A percentile compares a stretch with the other conserved stretches of the same genome.
These are phyloP conservation scores for Phoenicopterus ruber DNA, from an alignment of 2,113 vertebrate species.

Conservation along the genomic window DNA sequence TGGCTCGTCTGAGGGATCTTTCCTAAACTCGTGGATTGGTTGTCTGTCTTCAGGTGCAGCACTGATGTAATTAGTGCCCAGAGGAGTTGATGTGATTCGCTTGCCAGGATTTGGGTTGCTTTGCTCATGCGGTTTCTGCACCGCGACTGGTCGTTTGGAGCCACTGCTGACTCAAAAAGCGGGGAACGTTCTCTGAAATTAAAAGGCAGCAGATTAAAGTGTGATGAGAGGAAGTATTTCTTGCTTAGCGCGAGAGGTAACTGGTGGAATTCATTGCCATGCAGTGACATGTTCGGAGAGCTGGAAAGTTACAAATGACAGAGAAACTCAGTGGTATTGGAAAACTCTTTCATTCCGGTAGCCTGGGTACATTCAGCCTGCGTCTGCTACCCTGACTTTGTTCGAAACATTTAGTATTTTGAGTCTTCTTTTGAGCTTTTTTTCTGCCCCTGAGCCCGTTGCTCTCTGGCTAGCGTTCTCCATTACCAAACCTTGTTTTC, in stretches of 20 bases:
- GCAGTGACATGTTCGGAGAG: neutral
- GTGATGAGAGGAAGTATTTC: neutral
- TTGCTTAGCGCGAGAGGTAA: neutral
- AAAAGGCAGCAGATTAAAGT: neutral
- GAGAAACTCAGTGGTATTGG: slow-evolving; percentile 38
- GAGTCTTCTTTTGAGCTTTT: neutral
- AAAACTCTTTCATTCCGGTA: slow-evolving; percentile 77
- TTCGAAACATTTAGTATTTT: neutral
- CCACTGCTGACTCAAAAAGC: neutral
- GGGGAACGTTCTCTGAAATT: neutral
- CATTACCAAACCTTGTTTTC: neutral
- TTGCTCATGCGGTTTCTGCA: neutral
- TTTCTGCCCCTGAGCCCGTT: neutral
- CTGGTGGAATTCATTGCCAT: neutral
- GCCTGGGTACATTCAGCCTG: slow-evolving; percentile 74
- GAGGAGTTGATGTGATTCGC: accelerated
- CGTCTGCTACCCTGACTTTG: slow-evolving; percentile 63
- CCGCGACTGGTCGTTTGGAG: neutral
- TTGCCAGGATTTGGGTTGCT: neutral
- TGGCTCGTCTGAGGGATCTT: neutral
- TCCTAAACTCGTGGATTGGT: neutral
- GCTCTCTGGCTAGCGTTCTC: neutral
- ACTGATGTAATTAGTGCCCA: neutral
- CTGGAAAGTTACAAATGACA: neutral
- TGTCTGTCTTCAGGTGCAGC: neutral